Base-by-base conservation (phyloP, 2,113 vertebrate genomes). In the Amblyornis subalaris region DNA sequence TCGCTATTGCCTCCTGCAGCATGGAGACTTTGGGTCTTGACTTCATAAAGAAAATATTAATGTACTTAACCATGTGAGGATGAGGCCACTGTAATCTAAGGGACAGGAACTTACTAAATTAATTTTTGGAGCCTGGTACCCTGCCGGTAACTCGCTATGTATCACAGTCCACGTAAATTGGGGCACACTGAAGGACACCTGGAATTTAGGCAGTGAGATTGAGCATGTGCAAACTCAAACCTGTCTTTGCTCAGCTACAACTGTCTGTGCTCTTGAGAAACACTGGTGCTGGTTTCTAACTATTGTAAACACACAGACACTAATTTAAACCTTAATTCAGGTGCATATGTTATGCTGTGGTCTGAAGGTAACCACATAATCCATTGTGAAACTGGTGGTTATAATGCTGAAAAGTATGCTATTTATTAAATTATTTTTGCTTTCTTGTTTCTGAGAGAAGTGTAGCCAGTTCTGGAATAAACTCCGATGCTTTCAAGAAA, bases 261-360 rank as follows among this genome's bases (percentile, higher is more conserved):
- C 45, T 69, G 33, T 33, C 50, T 76, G 40, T 85, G 64, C 53
- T 76, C 45, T 69, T 82, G 42, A 79, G 62, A 69, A 87, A 70
- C 57, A 76, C 16, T 35, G 23, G 23, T 55, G 40, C 40, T 91
- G 45, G 0, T 28, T 88, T 86, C 48, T 74, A 55, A 18, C 44
- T 53, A 3, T 7, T 58, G 65, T 95, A 92, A 50, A 94, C 92
- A 95, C 38, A 19, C 95, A 93, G 92, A 86, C 93, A 96, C 28
- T 87, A 66, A 97, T 96, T 83, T 97, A 97, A 78, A 97, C 57
- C 10, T 94, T 94, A 94, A 96, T 95, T 96, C 94, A 97, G 84
- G 97, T 97, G 44, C 95, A 95, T 10, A 88, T 94, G 25, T 94
- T 97, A 26, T 42, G 26, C 42, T 97, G 94, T 74, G 97, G 50